Evolutionary conservation across 1,140 invertebrate genomes (phyloP), one percentile per base, ranked within the genome.

Genomic region (Bombus sibiricus): DNA sequence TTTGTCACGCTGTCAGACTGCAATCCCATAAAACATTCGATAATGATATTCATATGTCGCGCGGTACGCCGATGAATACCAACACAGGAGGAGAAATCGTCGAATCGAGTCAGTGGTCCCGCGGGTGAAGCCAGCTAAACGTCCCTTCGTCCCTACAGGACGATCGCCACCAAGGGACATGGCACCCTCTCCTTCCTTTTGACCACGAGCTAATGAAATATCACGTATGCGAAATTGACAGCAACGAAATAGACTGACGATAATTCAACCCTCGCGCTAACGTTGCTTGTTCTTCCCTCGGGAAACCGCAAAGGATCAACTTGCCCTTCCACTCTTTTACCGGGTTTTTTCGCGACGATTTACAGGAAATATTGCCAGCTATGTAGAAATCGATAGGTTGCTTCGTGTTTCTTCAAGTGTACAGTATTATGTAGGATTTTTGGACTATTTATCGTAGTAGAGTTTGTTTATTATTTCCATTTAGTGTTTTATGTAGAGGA

Each of bases 21-120:
- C 85, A n/a, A 77, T 84, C 69, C 88, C 90, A 91, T 92, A 92
- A 93, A 91, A 91, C 90, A 90, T 78, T 72, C 73, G 73, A 73
- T 92, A 94, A 94, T 92, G 91, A 92, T 93, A 94, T 94, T 93
- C 92, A 92, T 92, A 91, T 88, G 89, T 84, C 81, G 87, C 71
- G 85, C 80, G 78, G 66, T n/a, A 5, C 64, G 34, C 2, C 86
- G 86, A 90, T 88, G 91, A 91, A 92, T 93, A 87, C 89, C 91
- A 88, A 87, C 83, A 83, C 78, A 86, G 62, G 69, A 83, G 77
- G 69, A 47, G n/a, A 78, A 82, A 71, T 37, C 59, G 43, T 22
- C 18, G 39, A 43, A 32, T 57, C 18, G 69, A 62, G 83, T 78
- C 81, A 77, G 66, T 53, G 76, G 83, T 92, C 92, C 89, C 92